phyloP scores from a whole-genome alignment of 2,797 vertebrate species.

The Falco biarmicus region DNA sequence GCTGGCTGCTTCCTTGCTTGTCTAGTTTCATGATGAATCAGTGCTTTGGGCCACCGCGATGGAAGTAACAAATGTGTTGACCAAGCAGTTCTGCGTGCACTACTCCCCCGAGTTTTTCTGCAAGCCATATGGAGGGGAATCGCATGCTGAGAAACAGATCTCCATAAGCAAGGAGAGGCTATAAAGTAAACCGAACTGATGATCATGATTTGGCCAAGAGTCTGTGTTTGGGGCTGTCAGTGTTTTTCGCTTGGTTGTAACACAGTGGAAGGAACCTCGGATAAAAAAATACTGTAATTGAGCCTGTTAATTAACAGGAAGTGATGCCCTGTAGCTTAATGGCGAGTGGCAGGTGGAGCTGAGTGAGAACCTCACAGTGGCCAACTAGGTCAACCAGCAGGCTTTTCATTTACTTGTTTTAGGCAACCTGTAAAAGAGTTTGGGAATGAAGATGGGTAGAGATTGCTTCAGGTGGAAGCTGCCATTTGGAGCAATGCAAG shows the following conservation, averaged over 20 bases:
- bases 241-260: not conserved
- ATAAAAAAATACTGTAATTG: not conserved
- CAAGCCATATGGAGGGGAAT: not conserved
- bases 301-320: not conserved
- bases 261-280: not conserved
- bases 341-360: not conserved
- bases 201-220: not conserved
- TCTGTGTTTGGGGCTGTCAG: not conserved
- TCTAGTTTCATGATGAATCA: not conserved
- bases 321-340: constrained; percentile 10
- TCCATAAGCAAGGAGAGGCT: not conserved
- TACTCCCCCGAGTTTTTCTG: not conserved
- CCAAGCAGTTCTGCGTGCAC: not conserved
- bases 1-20: not conserved
- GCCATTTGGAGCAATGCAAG: not conserved
- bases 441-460: not conserved
- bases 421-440: not conserved
- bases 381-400: constrained; percentile 32
- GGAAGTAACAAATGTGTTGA: not conserved
- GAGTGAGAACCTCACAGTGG: not conserved
- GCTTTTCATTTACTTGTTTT: not conserved
- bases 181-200: not conserved
- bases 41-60: not conserved
- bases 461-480: not conserved
- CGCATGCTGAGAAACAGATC: not conserved